A percentile compares a stretch with the other conserved stretches of the same genome.
Evolutionary conservation across 2,888 invertebrate species (phyloP).

Genomic region (Clusia tigrina): DNA sequence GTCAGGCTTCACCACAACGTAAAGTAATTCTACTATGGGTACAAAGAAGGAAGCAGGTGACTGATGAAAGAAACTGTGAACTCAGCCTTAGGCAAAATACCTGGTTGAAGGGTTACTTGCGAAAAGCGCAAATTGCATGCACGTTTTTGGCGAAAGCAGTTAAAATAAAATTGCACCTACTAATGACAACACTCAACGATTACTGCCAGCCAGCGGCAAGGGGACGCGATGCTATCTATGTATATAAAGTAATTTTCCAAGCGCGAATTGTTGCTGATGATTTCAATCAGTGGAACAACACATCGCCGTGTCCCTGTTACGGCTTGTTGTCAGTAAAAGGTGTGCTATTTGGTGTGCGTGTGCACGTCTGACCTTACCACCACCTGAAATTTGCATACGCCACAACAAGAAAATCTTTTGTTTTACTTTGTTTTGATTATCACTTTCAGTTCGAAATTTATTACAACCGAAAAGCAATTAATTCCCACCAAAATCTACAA

Average conservation of each 20-base stretch:
- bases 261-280: constrained; percentile 3
- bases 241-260: not conserved
- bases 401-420: not conserved
- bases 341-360: too few species aligned
- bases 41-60: too few species aligned
- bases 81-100: constrained; percentile 40
- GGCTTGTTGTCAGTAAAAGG: not conserved
- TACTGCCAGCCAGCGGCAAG: constrained; percentile 14
- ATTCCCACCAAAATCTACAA: constrained; percentile 55
- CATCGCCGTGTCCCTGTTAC: not conserved
- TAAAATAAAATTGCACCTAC: constrained; percentile 18
- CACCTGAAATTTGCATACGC: constrained; percentile 2
- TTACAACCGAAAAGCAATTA: constrained; percentile 57
- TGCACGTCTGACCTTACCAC: not conserved
- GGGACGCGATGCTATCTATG: not conserved
- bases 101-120: constrained; percentile 35
- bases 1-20: too few species aligned
- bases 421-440: constrained; percentile 50
- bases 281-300: not conserved
- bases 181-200: constrained; percentile 21
- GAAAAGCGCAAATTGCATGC: constrained; percentile 37
- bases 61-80: too few species aligned
- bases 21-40: too few species aligned
- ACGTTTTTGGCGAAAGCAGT: not conserved
- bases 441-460: constrained; percentile 52